These are phyloP conservation scores for Picathartes gymnocephalus DNA, from an alignment of 2,113 vertebrate species.

Conservation along the genomic window DNA sequence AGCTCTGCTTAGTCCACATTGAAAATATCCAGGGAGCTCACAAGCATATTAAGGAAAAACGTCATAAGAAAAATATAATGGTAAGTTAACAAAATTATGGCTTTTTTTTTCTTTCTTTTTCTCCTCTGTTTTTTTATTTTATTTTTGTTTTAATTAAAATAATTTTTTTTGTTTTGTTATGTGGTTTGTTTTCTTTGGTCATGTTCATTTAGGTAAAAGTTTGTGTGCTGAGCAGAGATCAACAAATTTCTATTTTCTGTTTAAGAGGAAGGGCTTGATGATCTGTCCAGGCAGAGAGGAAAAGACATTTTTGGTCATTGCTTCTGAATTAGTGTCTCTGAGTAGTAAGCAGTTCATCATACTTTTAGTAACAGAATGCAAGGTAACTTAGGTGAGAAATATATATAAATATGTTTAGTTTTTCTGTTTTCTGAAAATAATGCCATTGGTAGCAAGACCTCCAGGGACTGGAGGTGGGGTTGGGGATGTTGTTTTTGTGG, in stretches of 20 bases:
- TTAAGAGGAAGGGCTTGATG: neutral
- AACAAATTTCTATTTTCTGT: neutral
- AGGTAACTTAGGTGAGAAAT: neutral
- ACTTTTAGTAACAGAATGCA: neutral
- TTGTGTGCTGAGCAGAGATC: neutral
- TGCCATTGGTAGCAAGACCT: neutral
- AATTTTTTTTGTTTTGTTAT: neutral
- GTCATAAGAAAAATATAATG: constrained; percentile 98
- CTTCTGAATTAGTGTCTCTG: neutral
- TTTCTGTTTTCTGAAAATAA: neutral
- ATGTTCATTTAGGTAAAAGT: neutral
- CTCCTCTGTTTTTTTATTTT: neutral
- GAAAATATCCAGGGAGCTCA: constrained; percentile 98
- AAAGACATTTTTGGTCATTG: neutral
- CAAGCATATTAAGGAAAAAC: constrained; percentile 99
- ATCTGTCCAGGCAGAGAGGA: neutral
- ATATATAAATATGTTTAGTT: neutral
- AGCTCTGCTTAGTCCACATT: constrained; percentile 95
- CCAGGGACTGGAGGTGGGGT: neutral
- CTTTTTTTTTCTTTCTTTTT: neutral
- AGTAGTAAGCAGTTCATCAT: neutral
- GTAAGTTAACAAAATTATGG: constrained; percentile 70
- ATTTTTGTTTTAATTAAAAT: neutral
- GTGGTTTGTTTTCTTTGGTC: neutral
- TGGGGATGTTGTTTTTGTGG: neutral